Evolutionary conservation across 2,888 invertebrate species (phyloP), one percentile per base, ranked within the genome.

Genomic region (Macrophya alboannulata): DNA sequence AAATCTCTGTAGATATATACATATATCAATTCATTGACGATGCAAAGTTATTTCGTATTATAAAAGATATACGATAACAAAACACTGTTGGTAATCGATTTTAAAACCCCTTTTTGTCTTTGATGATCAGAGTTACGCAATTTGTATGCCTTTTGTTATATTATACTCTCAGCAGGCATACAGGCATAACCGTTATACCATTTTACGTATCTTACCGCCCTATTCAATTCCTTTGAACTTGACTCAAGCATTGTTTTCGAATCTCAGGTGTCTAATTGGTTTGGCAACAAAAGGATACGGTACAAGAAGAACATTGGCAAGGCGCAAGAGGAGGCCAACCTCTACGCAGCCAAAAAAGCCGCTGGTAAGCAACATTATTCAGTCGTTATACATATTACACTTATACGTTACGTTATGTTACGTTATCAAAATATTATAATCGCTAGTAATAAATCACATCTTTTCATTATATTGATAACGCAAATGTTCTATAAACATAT

Each of bases 291-390:
- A 94, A 97, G 99, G 93, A 99, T 99, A 95, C 97, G 99, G 92
- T 99, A 99, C 95, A 99, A 99, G 97, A 99, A 99, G 95, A 99
- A 99, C 95, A 99, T 99, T 90, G 99, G 99, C 92, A 99, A 99
- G 94, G 99, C 99, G 86, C 99, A 99, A 94, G 99, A 99, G 94
- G 99, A 99, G 95, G 99, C 99, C 86, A 99, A 99, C 94, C 95
- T 99, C 92, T 99, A 99, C 94, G 99, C 99, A 87, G 99, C 99
- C 88, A 99, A 99, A 95, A 99, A 99, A 94, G 98, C 98, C 89
- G 98, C 98, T 89, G 98, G 98, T 95, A 95, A 95, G 91, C 95
- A 93, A 31, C 94, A 94, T 9, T 87, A 86, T 86, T 88, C 86
- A 87, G 87, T 87, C 21, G 21, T 21, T 25, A 25, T 25, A 62